A percentile compares a stretch with the other conserved stretches of the same genome.
Conservation (phyloP, 2,797 vertebrate genomes). For the Periophthalmus magnuspinnatus region DNA sequence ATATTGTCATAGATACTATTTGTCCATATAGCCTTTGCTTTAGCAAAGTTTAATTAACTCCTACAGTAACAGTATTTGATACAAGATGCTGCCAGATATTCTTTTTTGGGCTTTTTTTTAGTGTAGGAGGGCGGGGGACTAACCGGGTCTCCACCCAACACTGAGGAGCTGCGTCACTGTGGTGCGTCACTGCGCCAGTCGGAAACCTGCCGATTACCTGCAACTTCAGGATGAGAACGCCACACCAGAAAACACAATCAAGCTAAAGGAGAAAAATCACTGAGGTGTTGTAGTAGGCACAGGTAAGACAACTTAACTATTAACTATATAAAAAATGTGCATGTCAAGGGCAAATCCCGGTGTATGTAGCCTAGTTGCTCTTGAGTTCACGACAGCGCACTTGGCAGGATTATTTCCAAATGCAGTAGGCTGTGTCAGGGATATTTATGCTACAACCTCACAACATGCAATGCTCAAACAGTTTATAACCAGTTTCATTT, state of each 20-base stretch:
- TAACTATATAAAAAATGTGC: neutral
- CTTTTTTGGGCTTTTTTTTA: neutral
- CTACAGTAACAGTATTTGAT: neutral
- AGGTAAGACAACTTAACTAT: conserved; percentile 51
- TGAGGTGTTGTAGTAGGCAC: conserved; percentile 19
- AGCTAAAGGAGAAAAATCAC: conserved; percentile 22
- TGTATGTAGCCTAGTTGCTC: conserved; percentile 11
- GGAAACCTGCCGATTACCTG: conserved; percentile 44
- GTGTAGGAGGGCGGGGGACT: neutral
- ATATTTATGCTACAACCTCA: conserved; percentile 23
- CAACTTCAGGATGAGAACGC: conserved; percentile 35
- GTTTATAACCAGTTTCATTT: neutral
- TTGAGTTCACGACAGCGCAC: conserved; percentile 42
- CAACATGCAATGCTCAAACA: neutral
- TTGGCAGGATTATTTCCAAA: conserved; percentile 52
- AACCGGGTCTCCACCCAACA: conserved; percentile 58
- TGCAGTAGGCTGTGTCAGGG: conserved; percentile 27
- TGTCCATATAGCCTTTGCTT: neutral
- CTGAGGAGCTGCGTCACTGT: conserved; percentile 57
- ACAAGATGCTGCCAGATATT: neutral
- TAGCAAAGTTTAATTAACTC: neutral
- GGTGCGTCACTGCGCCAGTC: conserved; percentile 61
- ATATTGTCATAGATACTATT: neutral
- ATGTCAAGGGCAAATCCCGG: neutral
- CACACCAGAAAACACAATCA: conserved; percentile 23